These are phyloP conservation scores for Aselliscus stoliczkanus DNA, from an alignment of 2,797 vertebrate genomes.

Conservation along the genomic window DNA sequence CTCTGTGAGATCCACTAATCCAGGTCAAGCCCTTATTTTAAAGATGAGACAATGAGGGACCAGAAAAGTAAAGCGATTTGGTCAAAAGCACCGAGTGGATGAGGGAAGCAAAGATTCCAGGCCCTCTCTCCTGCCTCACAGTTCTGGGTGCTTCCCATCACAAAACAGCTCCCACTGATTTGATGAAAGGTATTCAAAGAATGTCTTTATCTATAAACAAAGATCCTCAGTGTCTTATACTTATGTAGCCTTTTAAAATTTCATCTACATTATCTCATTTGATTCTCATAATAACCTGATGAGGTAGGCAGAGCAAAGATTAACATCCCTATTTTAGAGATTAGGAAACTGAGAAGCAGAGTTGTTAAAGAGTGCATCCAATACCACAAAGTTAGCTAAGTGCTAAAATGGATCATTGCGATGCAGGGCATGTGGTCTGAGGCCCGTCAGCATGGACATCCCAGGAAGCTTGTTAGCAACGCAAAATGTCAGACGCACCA, in stretches of 20 bases:
- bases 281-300: constrained; percentile 1
- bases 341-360: background rate
- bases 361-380: background rate
- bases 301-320: constrained; percentile 11
- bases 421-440: background rate
- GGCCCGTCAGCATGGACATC: background rate
- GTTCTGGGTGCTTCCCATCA: background rate
- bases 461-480: background rate
- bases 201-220: constrained; percentile 50
- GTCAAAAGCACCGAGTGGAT: background rate
- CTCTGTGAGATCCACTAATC: background rate
- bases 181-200: constrained; percentile 31
- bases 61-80: background rate
- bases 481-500: background rate
- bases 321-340: background rate
- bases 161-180: background rate
- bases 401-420: background rate
- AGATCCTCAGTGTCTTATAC: background rate
- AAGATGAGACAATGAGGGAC: background rate
- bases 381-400: background rate
- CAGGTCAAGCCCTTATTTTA: background rate
- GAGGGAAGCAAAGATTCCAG: background rate
- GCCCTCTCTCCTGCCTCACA: background rate
- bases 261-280: constrained; percentile 33
- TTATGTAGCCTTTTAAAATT: background rate